A percentile compares a stretch with the other conserved stretches of the same genome.
phyloP scores from a whole-genome alignment of 2,797 vertebrate genomes.

The Chelon auratus region DNA sequence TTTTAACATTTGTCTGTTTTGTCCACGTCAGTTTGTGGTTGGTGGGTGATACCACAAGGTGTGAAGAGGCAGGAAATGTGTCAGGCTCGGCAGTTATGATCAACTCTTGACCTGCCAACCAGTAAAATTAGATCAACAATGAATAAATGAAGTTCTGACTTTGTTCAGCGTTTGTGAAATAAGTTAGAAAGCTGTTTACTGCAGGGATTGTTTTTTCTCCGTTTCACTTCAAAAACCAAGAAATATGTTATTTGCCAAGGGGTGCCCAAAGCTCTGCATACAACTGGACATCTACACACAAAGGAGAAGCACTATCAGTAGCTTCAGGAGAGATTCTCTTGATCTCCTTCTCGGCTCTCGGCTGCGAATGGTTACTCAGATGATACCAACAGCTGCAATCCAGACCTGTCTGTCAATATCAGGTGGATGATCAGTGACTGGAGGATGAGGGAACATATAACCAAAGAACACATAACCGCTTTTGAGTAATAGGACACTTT shows the following conservation, averaged over 20 bases:
- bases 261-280: neutral
- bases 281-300: neutral
- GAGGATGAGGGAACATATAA: constrained; percentile 35
- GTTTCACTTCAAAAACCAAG: neutral
- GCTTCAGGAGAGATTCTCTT: neutral
- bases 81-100: neutral
- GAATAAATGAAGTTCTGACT: neutral
- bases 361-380: constrained; percentile 47
- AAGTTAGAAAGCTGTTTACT: neutral
- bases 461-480: constrained; percentile 46
- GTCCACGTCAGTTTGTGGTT: neutral
- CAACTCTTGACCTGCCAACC: neutral
- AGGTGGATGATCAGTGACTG: constrained; percentile 51
- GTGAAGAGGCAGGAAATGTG: neutral
- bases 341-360: constrained; percentile 28
- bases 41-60: neutral
- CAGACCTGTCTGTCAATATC: constrained; percentile 73
- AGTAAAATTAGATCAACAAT: neutral
- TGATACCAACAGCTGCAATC: constrained; percentile 60
- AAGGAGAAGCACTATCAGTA: neutral
- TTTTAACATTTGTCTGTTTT: neutral
- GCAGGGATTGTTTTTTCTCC: neutral
- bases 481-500: constrained; percentile 63
- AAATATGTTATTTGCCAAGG: neutral
- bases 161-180: neutral